phyloP scores from a whole-genome alignment of 1,140 invertebrate genomes.

The Melipona quadrifasciata region DNA sequence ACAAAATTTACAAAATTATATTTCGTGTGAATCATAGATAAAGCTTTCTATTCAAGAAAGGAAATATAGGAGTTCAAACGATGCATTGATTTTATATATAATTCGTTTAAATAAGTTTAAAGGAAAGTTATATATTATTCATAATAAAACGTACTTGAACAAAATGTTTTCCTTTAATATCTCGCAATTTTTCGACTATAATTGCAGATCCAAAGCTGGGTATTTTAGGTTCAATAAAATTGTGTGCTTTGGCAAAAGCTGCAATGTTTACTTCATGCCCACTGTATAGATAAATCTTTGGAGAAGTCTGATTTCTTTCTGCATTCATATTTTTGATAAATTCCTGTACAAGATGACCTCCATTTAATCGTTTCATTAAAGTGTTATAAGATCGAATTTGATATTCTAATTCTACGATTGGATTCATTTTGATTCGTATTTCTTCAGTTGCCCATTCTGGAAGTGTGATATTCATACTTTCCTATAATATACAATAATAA shows the following conservation, averaged over 20 bases:
- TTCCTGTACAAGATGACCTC: slow-evolving; percentile 74
- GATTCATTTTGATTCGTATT: slow-evolving; percentile 81
- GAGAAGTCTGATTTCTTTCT: not conserved
- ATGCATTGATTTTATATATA: not conserved
- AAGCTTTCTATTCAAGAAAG: not conserved
- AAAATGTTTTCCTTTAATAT: slow-evolving; percentile 23
- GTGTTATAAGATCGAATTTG: slow-evolving; percentile 83
- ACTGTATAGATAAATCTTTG: slow-evolving; percentile 84
- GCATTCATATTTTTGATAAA: slow-evolving; percentile 53
- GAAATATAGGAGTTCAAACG: not conserved
- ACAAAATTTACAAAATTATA: slow-evolving; percentile 3
- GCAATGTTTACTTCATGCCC: slow-evolving; percentile 88
- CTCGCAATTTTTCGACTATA: slow-evolving; percentile 72
- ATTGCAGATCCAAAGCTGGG: slow-evolving; percentile 81
- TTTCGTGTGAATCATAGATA: slow-evolving; percentile 24
- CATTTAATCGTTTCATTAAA: slow-evolving; percentile 84
- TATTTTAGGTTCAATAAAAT: slow-evolving; percentile 83
- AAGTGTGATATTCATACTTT: slow-evolving; percentile 82
- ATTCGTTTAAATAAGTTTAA: no score
- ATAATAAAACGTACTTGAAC: slow-evolving; percentile 22
- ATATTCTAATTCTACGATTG: slow-evolving; percentile 78
- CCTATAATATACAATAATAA: slow-evolving; percentile 64
- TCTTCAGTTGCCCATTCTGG: slow-evolving; percentile 84
- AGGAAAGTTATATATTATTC: not conserved
- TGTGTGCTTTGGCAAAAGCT: slow-evolving; percentile 84